Conservation (phyloP, 2,797 vertebrate species). For the Ptychobarbus kaznakovi region DNA sequence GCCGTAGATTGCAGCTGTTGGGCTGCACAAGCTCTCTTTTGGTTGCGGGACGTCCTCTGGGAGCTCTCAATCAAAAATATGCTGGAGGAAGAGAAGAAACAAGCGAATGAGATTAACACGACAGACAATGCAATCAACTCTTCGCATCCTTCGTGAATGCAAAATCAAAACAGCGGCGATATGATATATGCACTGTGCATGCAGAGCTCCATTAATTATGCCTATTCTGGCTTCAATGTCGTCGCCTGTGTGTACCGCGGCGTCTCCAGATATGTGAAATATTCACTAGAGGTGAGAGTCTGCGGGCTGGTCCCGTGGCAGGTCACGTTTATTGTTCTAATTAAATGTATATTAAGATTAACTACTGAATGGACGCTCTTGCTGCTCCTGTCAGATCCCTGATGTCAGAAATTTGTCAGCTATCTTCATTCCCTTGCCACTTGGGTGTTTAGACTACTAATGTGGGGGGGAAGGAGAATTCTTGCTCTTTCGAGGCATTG, state of each 20-base stretch:
- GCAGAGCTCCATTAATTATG: conserved; percentile 17
- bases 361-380: conserved; percentile 17
- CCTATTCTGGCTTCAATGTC: conserved; percentile 10
- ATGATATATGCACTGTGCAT: neutral
- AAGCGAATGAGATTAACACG: conserved; percentile 48
- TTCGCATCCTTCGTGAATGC: conserved; percentile 30
- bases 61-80: conserved; percentile 17
- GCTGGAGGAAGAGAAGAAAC: conserved; percentile 49
- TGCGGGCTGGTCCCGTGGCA: neutral
- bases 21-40: conserved; percentile 10
- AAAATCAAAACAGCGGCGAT: conserved; percentile 13
- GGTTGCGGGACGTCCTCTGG: conserved; percentile 8
- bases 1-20: neutral
- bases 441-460: conserved; percentile 42
- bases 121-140: conserved; percentile 33
- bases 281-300: conserved; percentile 24
- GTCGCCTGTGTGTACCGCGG: neutral
- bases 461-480: conserved; percentile 11
- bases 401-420: conserved; percentile 45
- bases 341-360: conserved; percentile 43
- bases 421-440: conserved; percentile 22
- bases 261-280: conserved; percentile 21
- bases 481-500: conserved; percentile 18
- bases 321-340: conserved; percentile 42
- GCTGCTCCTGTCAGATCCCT: conserved; percentile 37